A percentile compares a stretch with the other conserved stretches of the same genome.
Evolutionary conservation across 2,113 vertebrate species (phyloP).

Genomic region (Perca flavescens): DNA sequence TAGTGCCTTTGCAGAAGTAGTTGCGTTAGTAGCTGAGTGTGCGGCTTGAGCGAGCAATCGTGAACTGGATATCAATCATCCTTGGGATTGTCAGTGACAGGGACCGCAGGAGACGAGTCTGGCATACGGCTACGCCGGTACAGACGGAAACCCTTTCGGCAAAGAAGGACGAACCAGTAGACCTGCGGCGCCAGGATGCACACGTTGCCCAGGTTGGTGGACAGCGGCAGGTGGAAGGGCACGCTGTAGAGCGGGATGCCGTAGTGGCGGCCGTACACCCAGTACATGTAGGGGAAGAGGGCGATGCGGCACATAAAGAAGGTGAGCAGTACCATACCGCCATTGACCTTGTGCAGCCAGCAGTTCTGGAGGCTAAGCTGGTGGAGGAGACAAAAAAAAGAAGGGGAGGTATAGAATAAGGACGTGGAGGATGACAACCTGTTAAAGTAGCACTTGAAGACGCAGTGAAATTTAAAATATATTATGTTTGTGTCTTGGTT

Average conservation of each 20-base stretch:
- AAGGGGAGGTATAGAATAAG: background rate
- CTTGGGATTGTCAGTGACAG: slow-evolving; percentile 63
- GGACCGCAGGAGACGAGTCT: slow-evolving; percentile 12
- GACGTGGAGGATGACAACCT: background rate
- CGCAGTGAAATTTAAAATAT: no score
- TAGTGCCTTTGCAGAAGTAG: slow-evolving; percentile 59
- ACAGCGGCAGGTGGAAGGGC: slow-evolving; percentile 91
- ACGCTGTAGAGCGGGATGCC: slow-evolving; percentile 88
- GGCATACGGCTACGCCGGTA: slow-evolving; percentile 81
- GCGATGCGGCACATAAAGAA: slow-evolving; percentile 95
- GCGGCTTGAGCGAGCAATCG: slow-evolving; percentile 50
- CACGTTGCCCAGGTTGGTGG: slow-evolving; percentile 90
- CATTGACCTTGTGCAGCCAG: slow-evolving; percentile 93
- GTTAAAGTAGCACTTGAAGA: background rate
- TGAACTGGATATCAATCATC: slow-evolving; percentile 67
- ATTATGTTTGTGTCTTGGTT: no score
- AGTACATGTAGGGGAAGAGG: slow-evolving; percentile 98
- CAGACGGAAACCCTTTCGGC: slow-evolving; percentile 90
- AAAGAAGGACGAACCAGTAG: slow-evolving; percentile 97
- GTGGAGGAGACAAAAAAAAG: slow-evolving; percentile 18
- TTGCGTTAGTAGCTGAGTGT: slow-evolving; percentile 64
- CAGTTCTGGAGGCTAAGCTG: slow-evolving; percentile 93
- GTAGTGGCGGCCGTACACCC: slow-evolving; percentile 88
- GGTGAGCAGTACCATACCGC: slow-evolving; percentile 90
- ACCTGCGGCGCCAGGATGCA: slow-evolving; percentile 95